Percentiles rank a stretch among this genome's conserved stretches.
phyloP scores from a whole-genome alignment of 2,888 invertebrate genomes.

The Nephrotoma flavescens region DNA sequence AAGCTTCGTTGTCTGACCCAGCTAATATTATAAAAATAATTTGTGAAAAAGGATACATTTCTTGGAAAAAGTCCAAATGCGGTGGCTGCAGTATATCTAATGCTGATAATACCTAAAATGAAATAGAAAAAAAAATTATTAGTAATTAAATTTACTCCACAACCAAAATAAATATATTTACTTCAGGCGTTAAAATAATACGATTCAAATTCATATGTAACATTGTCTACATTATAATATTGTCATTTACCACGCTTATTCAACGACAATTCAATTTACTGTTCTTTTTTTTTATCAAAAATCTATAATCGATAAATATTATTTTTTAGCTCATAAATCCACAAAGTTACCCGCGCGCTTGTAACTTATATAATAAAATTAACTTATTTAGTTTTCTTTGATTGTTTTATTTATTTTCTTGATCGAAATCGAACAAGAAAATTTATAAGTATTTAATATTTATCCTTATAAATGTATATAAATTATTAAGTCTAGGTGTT shows the following conservation, averaged over 20 bases:
- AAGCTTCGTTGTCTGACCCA: neutral
- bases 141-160: neutral
- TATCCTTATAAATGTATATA: neutral
- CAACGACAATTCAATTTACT: neutral
- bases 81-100: slow-evolving; percentile 97
- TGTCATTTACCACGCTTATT: neutral
- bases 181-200: neutral
- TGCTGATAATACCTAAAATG: slow-evolving; percentile 82
- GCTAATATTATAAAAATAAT: neutral
- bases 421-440: neutral
- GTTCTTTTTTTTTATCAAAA: neutral
- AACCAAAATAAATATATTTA: neutral
- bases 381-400: neutral
- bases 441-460: neutral
- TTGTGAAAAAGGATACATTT: slow-evolving; percentile 86
- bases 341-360: neutral
- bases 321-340: neutral
- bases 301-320: neutral
- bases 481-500: neutral
- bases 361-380: neutral
- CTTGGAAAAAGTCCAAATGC: slow-evolving; percentile 98
- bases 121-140: slow-evolving; percentile 10
- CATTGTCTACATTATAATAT: neutral
- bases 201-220: neutral
- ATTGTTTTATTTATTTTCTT: neutral